Percentiles rank a stretch among this genome's conserved stretches.
phyloP scores from a whole-genome alignment of 2,888 invertebrate genomes.

The Eupelmus urozonus region DNA sequence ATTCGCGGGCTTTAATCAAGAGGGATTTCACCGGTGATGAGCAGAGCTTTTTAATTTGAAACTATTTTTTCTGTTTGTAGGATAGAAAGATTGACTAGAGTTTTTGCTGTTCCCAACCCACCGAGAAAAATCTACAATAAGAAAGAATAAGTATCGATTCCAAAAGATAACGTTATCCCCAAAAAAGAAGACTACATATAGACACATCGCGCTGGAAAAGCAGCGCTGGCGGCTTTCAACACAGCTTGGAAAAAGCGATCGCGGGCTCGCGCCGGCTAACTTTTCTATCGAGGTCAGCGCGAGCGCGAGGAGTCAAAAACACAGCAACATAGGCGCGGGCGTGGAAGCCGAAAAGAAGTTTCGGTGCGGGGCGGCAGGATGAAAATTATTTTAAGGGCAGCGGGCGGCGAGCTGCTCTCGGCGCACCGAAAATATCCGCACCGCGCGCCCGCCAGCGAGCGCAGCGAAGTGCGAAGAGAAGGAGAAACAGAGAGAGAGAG shows the following conservation, averaged over 20 bases:
- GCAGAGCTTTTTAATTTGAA: no score
- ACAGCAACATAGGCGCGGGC: not conserved
- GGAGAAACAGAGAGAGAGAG: no score
- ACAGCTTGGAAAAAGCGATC: conserved; percentile 11
- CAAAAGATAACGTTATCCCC: no score
- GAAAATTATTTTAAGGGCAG: conserved; percentile 59
- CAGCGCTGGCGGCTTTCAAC: not conserved
- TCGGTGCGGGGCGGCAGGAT: conserved; percentile 40
- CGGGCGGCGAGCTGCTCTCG: conserved; percentile 3
- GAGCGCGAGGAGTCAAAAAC: conserved; percentile 15
- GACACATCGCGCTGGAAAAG: no score
- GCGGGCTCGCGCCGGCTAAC: not conserved
- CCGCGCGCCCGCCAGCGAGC: conserved; percentile 8
- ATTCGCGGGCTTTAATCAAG: not conserved
- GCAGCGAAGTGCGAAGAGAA: conserved; percentile 45
- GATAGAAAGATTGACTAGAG: no score
- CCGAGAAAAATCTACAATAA: no score
- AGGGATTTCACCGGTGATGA: no score
- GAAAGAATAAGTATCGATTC: no score
- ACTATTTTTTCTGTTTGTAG: no score
- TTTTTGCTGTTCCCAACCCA: no score
- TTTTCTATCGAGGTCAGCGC: not conserved
- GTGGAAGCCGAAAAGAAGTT: not conserved
- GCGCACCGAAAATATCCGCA: conserved; percentile 53
- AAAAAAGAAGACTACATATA: no score